Conservation (phyloP, 2,797 vertebrate genomes). For the Coilia nasus region DNA sequence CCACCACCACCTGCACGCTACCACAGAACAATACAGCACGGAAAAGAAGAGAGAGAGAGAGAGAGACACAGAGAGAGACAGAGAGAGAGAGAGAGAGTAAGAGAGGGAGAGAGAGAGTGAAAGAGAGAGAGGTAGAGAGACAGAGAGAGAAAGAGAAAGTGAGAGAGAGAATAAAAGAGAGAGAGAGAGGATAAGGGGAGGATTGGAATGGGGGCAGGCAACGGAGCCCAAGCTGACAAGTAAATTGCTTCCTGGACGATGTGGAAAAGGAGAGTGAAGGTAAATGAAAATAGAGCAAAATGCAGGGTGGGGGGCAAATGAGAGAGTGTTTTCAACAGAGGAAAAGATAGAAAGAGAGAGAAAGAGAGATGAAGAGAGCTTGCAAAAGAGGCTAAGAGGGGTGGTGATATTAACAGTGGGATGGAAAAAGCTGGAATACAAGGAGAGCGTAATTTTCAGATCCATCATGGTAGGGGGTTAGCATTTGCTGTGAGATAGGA, state of each 20-base stretch:
- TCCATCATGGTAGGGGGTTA: conserved; percentile 45
- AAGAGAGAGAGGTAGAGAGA: conserved; percentile 34
- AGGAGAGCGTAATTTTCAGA: conserved; percentile 53
- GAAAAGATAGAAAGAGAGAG: conserved; percentile 54
- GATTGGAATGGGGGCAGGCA: conserved; percentile 29
- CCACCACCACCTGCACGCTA: conserved; percentile 31
- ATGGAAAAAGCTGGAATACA: conserved; percentile 60
- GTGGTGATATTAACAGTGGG: conserved; percentile 36
- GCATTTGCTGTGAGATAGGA: conserved; percentile 49
- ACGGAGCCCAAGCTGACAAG: conserved; percentile 58
- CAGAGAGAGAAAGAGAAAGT: neutral
- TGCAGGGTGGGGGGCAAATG: conserved; percentile 57
- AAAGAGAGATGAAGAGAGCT: conserved; percentile 53
- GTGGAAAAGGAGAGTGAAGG: conserved; percentile 51
- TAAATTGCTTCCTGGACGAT: conserved; percentile 71
- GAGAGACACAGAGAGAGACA: conserved; percentile 30
- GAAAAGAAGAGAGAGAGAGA: conserved; percentile 36
- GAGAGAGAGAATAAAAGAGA: neutral
- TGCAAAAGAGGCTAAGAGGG: conserved; percentile 52
- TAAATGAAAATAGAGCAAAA: conserved; percentile 48
- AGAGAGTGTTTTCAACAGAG: conserved; percentile 56
- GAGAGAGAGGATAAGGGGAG: conserved; percentile 11
- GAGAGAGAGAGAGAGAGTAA: neutral
- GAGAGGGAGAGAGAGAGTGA: neutral
- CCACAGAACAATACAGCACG: conserved; percentile 47